These are phyloP conservation scores for Drosophila pseudotakahashii DNA, from an alignment of 2,888 invertebrate species.

Conservation along the genomic window DNA sequence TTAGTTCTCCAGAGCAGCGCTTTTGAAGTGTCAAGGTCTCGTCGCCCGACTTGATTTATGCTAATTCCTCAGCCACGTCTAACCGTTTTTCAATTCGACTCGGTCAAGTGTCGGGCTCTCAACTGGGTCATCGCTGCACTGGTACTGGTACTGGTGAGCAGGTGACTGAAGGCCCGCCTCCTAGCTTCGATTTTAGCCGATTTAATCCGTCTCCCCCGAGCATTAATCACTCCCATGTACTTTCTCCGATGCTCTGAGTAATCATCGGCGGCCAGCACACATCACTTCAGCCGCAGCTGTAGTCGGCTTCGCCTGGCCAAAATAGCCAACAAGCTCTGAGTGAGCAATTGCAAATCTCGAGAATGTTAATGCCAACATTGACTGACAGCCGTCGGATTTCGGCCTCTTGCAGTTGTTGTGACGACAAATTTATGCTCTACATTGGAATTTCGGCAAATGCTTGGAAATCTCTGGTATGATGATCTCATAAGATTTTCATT, in stretches of 20 bases:
- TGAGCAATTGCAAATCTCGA: slow-evolving; percentile 37
- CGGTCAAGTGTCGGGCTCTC: slow-evolving; percentile 36
- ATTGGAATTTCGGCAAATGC: slow-evolving; percentile 9
- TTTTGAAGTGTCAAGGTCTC: slow-evolving; percentile 45
- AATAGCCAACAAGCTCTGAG: slow-evolving; percentile 47
- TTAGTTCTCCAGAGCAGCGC: slow-evolving; percentile 48
- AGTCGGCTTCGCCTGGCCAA: slow-evolving; percentile 38
- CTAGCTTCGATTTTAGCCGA: slow-evolving; percentile 5
- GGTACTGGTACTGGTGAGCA: slow-evolving; percentile 6
- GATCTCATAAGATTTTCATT: slow-evolving; percentile 7
- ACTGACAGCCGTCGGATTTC: slow-evolving; percentile 60
- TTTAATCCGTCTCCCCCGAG: slow-evolving; percentile 28
- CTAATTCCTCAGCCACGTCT: slow-evolving; percentile 31
- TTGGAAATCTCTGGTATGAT: slow-evolving; percentile 12
- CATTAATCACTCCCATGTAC: slow-evolving; percentile 47
- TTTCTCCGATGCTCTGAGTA: slow-evolving; percentile 42
- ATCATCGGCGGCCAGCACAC: slow-evolving; percentile 21
- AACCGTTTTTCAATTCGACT: slow-evolving; percentile 17
- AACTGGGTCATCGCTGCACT: slow-evolving; percentile 47
- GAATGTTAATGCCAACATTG: slow-evolving; percentile 70
- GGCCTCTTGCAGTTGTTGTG: slow-evolving; percentile 56
- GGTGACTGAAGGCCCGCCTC: slow-evolving; percentile 37
- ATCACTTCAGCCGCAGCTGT: too few relatives aligned
- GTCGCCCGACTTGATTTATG: slow-evolving; percentile 43
- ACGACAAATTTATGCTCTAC: slow-evolving; percentile 37